A percentile compares a stretch with the other conserved stretches of the same genome.
These are phyloP conservation scores for Gouania willdenowi DNA, from an alignment of 2,797 vertebrate genomes.

Conservation along the genomic window DNA sequence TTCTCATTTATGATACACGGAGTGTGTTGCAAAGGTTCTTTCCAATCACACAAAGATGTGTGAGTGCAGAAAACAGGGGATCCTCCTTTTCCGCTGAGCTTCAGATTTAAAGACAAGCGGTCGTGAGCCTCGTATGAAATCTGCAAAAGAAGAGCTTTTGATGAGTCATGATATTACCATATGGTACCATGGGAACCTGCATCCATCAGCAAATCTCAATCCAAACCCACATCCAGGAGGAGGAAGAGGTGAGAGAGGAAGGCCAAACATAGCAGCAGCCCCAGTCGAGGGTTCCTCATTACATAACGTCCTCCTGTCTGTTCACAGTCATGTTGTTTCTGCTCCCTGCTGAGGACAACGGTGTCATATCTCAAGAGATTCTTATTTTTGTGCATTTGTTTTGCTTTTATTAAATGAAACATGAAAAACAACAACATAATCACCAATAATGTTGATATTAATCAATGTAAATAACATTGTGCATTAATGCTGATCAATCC, in stretches of 20 bases:
- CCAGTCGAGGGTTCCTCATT: conserved; percentile 25
- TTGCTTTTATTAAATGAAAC: too few relatives aligned
- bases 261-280: conserved; percentile 11
- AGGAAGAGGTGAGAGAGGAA: conserved; percentile 27
- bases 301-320: conserved; percentile 20
- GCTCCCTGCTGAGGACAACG: not conserved
- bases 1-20: too few relatives aligned
- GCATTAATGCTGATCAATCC: too few relatives aligned
- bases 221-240: conserved; percentile 38
- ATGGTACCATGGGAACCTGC: conserved; percentile 58
- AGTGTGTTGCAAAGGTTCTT: too few relatives aligned
- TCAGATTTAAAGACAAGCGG: too few relatives aligned
- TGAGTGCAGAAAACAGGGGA: too few relatives aligned
- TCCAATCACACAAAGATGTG: too few relatives aligned
- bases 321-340: conserved; percentile 2
- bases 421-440: too few relatives aligned
- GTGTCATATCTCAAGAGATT: conserved; percentile 2
- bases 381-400: not conserved
- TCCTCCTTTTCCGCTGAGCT: too few relatives aligned
- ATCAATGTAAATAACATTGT: too few relatives aligned
- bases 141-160: conserved; percentile 24
- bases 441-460: too few relatives aligned
- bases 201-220: conserved; percentile 52
- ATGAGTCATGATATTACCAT: conserved; percentile 65
- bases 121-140: too few relatives aligned